phyloP scores from a whole-genome alignment of 2,888 invertebrate species.

The Drosophila anceps region DNA sequence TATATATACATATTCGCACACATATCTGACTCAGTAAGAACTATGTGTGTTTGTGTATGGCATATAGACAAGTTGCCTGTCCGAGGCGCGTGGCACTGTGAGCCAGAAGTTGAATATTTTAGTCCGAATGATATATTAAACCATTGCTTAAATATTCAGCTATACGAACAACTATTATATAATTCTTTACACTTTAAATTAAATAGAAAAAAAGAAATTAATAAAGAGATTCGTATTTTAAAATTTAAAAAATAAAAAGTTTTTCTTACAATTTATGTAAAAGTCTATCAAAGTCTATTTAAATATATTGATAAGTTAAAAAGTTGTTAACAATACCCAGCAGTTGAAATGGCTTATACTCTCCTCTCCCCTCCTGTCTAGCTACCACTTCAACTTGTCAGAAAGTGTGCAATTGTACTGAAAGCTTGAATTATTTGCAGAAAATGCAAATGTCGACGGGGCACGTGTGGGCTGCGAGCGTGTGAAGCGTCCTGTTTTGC shows the following conservation, averaged over 20 bases:
- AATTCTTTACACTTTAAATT: neutral
- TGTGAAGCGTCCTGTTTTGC: conserved; percentile 15
- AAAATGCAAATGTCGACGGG: conserved; percentile 62
- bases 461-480: conserved; percentile 27
- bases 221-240: neutral
- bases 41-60: conserved; percentile 25
- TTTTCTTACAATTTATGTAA: no score
- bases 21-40: conserved; percentile 31
- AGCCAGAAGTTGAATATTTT: neutral
- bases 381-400: neutral
- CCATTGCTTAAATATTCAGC: neutral
- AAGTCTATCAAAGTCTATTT: no score
- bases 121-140: neutral
- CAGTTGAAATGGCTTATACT: neutral
- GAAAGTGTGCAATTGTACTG: conserved; percentile 6
- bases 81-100: conserved; percentile 13
- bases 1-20: neutral
- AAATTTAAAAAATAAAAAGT: neutral
- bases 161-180: neutral
- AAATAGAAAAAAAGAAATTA: no score
- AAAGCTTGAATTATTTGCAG: conserved; percentile 58
- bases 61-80: conserved; percentile 61
- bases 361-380: neutral
- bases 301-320: neutral
- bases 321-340: neutral